Evolutionary conservation across 2,888 invertebrate genomes (phyloP).

Genomic region (Diabrotica balteata): DNA sequence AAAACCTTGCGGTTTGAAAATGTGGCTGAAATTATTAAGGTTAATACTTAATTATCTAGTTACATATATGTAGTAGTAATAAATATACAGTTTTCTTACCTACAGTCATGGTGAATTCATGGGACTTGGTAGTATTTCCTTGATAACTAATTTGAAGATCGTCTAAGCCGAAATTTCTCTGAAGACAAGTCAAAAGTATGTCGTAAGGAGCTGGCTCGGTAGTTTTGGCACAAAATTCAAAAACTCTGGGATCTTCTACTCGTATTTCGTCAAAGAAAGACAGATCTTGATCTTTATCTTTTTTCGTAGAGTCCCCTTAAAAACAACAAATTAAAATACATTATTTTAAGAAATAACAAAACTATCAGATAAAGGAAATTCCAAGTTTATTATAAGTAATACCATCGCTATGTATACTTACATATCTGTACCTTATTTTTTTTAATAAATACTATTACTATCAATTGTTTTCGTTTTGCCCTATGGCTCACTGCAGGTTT

Average conservation of each 20-base stretch:
- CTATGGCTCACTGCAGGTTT: too few relatives aligned
- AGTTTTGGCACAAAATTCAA: constrained; percentile 94
- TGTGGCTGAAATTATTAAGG: too few relatives aligned
- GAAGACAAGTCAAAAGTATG: constrained; percentile 88
- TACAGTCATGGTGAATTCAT: constrained; percentile 93
- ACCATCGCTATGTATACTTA: too few relatives aligned
- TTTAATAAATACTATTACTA: too few relatives aligned
- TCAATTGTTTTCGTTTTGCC: too few relatives aligned
- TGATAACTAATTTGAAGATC: constrained; percentile 88
- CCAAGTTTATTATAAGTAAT: too few relatives aligned
- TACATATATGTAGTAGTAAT: too few relatives aligned
- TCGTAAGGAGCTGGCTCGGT: constrained; percentile 96
- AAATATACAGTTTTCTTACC: constrained; percentile 60
- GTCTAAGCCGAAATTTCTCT: constrained; percentile 90
- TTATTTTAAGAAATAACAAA: too few relatives aligned
- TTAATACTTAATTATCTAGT: too few relatives aligned
- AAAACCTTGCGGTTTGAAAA: too few relatives aligned
- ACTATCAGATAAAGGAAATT: too few relatives aligned
- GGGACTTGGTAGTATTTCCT: constrained; percentile 81
- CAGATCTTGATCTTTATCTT: constrained; percentile 62
- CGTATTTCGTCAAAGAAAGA: constrained; percentile 92
- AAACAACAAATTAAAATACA: background rate
- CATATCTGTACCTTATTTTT: too few relatives aligned
- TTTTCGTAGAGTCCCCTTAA: constrained; percentile 56
- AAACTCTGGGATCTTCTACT: constrained; percentile 92